Evolutionary conservation across 2,797 vertebrate species (phyloP).

Genomic region (Chaunax sp.): DNA sequence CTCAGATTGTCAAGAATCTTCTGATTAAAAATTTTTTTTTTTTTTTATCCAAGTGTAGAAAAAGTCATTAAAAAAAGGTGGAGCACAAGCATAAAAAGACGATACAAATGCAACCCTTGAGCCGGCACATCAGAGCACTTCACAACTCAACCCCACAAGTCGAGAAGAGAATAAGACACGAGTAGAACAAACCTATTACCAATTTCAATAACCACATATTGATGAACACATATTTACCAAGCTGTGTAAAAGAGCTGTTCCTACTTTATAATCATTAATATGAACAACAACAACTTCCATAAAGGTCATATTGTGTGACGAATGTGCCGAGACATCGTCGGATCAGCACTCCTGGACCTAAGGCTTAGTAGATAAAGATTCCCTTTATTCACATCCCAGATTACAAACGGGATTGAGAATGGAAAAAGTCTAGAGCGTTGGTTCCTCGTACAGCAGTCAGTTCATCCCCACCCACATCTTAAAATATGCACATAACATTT

Average conservation of each 20-base stretch:
- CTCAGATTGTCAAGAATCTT: slow-evolving; percentile 56
- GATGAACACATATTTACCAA: slow-evolving; percentile 47
- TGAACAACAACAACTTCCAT: slow-evolving; percentile 9
- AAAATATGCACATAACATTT: slow-evolving; percentile 61
- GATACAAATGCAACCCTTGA: slow-evolving; percentile 35
- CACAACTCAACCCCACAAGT: slow-evolving; percentile 43
- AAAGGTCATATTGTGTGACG: slow-evolving; percentile 2
- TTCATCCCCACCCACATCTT: slow-evolving; percentile 30
- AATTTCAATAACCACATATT: slow-evolving; percentile 60
- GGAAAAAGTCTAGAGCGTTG: slow-evolving; percentile 2
- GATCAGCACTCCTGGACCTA: no score
- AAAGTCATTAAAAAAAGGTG: slow-evolving; percentile 7
- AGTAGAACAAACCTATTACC: slow-evolving; percentile 61
- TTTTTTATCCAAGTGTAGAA: slow-evolving; percentile 13
- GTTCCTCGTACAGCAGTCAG: slow-evolving; percentile 52
- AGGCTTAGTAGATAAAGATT: no score
- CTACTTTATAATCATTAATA: slow-evolving; percentile 1
- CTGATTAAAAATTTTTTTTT: slow-evolving; percentile 25
- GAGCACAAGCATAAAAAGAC: slow-evolving; percentile 21
- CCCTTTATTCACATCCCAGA: no score
- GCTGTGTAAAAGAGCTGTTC: slow-evolving; percentile 30
- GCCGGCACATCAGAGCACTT: slow-evolving; percentile 48
- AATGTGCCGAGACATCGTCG: slow-evolving; percentile 13
- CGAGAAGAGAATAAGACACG: slow-evolving; percentile 64
- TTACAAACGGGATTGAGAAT: no score